Evolutionary conservation across 2,888 invertebrate genomes (phyloP).

Genomic region (Tridacna gigas): DNA sequence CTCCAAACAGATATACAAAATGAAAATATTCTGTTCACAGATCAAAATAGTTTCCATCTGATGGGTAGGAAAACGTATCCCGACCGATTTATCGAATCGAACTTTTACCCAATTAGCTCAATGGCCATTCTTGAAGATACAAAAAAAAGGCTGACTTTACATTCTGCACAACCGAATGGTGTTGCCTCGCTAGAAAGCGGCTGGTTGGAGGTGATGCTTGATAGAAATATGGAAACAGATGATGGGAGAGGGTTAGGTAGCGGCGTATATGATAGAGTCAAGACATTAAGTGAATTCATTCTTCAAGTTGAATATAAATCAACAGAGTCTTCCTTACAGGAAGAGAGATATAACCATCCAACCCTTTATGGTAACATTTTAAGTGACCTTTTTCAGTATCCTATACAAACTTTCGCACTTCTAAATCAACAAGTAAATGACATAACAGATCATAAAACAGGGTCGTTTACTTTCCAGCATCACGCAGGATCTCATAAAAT

Average conservation of each 20-base stretch:
- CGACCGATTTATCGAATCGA: conserved; percentile 76
- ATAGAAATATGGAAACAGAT: conserved; percentile 78
- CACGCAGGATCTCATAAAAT: conserved; percentile 30
- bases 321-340: background rate
- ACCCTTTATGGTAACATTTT: conserved; percentile 62
- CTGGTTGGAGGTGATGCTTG: conserved; percentile 83
- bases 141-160: conserved; percentile 74
- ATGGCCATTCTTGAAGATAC: conserved; percentile 80
- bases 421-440: background rate
- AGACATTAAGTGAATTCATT: conserved; percentile 72
- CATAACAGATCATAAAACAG: conserved; percentile 12
- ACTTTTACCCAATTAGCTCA: conserved; percentile 83
- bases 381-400: conserved; percentile 70
- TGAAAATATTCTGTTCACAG: conserved; percentile 78
- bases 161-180: conserved; percentile 82
- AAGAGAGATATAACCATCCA: conserved; percentile 54
- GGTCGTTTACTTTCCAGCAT: conserved; percentile 29
- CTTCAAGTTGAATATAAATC: conserved; percentile 73
- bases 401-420: conserved; percentile 42
- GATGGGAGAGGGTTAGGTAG: conserved; percentile 81
- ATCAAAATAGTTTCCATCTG: conserved; percentile 82
- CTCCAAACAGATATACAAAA: conserved; percentile 75
- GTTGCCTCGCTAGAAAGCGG: conserved; percentile 78
- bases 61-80: conserved; percentile 76
- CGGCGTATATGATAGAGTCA: conserved; percentile 79